Evolutionary conservation across 1,140 invertebrate species (phyloP).

Genomic region (Papilio polytes): DNA sequence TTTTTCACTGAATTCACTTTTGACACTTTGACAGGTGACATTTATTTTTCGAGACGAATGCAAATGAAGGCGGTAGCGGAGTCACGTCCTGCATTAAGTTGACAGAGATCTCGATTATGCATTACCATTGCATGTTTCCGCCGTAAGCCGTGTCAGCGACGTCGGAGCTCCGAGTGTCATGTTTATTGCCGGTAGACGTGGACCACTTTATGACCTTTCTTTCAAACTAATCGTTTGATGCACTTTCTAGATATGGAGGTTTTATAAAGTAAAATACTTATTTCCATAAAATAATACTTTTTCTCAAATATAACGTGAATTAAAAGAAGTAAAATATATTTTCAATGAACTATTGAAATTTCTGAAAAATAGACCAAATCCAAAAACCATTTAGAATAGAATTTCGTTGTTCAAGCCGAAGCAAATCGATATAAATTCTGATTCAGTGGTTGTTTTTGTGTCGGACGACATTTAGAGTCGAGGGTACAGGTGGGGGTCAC

Average conservation of each 20-base stretch:
- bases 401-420: slow-evolving; percentile 13
- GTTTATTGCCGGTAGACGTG: slow-evolving; percentile 43
- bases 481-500: slow-evolving; percentile 64
- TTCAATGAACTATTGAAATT: slow-evolving; percentile 2
- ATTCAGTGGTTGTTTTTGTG: slow-evolving; percentile 43
- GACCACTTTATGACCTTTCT: slow-evolving; percentile 17
- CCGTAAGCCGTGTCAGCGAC: slow-evolving; percentile 52
- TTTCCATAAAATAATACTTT: not conserved
- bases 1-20: slow-evolving; percentile 46
- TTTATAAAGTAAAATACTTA: too few species aligned
- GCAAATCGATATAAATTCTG: slow-evolving; percentile 42
- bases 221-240: not conserved
- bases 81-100: slow-evolving; percentile 66
- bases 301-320: not conserved
- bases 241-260: not conserved
- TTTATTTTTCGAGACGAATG: slow-evolving; percentile 59
- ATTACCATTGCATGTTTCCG: slow-evolving; percentile 65
- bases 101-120: slow-evolving; percentile 60
- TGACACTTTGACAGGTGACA: slow-evolving; percentile 55
- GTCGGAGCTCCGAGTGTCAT: slow-evolving; percentile 41
- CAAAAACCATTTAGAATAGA: not conserved
- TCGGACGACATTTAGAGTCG: slow-evolving; percentile 43
- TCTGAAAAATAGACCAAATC: not conserved
- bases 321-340: not conserved
- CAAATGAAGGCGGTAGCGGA: slow-evolving; percentile 54